These are phyloP conservation scores for Bambusicola thoracicus DNA, from an alignment of 2,113 vertebrate genomes.

Conservation along the genomic window DNA sequence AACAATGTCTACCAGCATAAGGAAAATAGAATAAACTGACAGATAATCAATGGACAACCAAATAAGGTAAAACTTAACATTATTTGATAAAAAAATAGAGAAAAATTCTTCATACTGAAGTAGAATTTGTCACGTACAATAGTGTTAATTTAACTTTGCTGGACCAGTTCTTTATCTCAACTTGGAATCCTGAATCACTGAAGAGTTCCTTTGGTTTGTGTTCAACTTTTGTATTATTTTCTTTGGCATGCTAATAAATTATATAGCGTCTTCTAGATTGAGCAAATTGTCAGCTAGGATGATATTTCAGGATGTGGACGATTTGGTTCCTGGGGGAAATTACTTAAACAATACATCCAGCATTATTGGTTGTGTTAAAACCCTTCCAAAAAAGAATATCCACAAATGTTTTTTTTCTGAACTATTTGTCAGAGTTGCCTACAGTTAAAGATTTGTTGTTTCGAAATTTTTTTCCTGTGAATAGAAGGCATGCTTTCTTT, in stretches of 20 bases:
- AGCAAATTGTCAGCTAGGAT: not conserved
- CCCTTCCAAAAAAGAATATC: not conserved
- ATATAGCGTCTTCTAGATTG: not conserved
- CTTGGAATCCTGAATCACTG: not conserved
- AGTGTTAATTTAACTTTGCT: not conserved
- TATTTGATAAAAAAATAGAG: not conserved
- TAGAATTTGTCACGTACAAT: not conserved
- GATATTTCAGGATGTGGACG: slow-evolving; percentile 45
- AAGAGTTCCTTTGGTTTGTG: not conserved
- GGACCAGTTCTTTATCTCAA: not conserved
- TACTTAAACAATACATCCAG: not conserved
- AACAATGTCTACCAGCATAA: not conserved
- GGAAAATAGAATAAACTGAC: not conserved
- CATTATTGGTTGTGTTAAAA: not conserved
- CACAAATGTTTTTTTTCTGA: not conserved
- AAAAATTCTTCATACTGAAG: not conserved
- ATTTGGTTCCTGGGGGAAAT: slow-evolving; percentile 23
- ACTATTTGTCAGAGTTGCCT: slow-evolving; percentile 15
- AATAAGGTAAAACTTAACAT: not conserved
- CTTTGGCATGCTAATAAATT: slow-evolving; percentile 7
- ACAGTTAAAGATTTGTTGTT: not conserved
- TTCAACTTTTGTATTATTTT: slow-evolving; percentile 25
- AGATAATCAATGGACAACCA: slow-evolving; percentile 14
- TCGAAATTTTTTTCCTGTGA: not conserved
- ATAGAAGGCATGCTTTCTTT: not conserved